Percentiles rank a stretch among this genome's conserved stretches.
Evolutionary conservation across 2,113 vertebrate genomes (phyloP).

Genomic region (Macaca nemestrina): DNA sequence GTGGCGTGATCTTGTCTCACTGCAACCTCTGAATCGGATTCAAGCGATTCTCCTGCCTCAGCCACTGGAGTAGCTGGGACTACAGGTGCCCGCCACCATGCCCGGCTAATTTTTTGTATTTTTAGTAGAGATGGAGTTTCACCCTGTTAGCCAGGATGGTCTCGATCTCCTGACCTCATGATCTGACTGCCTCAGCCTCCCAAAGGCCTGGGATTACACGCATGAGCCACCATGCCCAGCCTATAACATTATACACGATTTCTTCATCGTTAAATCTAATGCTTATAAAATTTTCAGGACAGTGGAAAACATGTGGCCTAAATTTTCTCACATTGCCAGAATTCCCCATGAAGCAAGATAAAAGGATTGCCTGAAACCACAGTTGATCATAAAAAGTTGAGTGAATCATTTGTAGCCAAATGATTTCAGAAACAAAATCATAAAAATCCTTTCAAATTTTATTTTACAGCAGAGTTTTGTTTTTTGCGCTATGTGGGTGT

Average conservation of each 20-base stretch:
- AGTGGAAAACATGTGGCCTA: neutral
- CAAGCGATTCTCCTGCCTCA: too few relatives aligned
- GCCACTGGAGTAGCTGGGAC: too few relatives aligned
- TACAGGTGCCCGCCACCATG: too few relatives aligned
- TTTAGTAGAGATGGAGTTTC: too few relatives aligned
- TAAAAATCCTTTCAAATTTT: neutral
- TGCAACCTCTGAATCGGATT: too few relatives aligned
- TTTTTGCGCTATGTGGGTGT: neutral
- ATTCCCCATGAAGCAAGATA: neutral
- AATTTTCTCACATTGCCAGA: conserved; percentile 1
- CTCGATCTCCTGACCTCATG: too few relatives aligned
- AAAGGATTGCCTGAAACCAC: neutral
- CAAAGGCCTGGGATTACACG: too few relatives aligned
- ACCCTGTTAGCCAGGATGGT: too few relatives aligned
- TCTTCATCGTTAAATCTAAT: neutral
- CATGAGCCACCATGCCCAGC: too few relatives aligned
- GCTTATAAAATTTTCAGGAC: neutral
- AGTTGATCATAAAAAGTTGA: neutral
- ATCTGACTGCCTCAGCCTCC: too few relatives aligned
- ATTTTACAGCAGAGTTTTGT: neutral
- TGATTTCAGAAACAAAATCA: neutral
- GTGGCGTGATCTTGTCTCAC: too few relatives aligned
- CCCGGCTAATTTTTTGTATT: too few relatives aligned
- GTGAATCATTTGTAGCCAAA: neutral
- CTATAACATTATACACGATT: neutral